Evolutionary conservation across 2,113 vertebrate species (phyloP).

Genomic region (Rhinichthys klamathensis): DNA sequence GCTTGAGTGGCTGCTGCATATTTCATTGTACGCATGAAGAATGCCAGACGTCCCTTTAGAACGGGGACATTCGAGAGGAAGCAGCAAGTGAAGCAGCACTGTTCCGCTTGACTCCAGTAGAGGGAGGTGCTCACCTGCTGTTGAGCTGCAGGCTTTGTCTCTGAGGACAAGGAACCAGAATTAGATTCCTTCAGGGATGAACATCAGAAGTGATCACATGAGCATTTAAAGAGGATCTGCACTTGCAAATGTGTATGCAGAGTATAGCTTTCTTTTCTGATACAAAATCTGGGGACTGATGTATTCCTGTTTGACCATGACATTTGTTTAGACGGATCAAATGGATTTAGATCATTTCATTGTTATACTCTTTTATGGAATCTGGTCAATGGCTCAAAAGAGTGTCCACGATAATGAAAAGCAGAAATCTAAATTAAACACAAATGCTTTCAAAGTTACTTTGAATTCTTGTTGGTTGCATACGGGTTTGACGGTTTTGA

Average conservation of each 20-base stretch:
- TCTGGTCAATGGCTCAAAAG: background rate
- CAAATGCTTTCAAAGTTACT: too few relatives aligned
- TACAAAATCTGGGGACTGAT: background rate
- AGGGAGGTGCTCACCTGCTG: conserved; percentile 68
- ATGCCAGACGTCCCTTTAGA: conserved; percentile 28
- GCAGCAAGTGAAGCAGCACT: background rate
- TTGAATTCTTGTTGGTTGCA: too few relatives aligned
- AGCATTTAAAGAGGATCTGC: background rate
- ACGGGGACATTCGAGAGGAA: background rate
- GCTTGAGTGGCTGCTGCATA: conserved; percentile 44
- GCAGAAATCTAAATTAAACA: too few relatives aligned
- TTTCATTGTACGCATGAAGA: conserved; percentile 41
- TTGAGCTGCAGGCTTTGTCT: conserved; percentile 3
- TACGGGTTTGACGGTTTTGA: too few relatives aligned
- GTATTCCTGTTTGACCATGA: background rate
- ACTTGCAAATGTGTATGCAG: background rate
- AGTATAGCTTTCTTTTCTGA: background rate
- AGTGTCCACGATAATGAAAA: background rate
- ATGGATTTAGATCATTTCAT: background rate
- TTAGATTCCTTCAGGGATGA: conserved; percentile 18
- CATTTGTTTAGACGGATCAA: background rate
- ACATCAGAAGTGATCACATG: background rate
- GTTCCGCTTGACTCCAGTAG: conserved; percentile 63
- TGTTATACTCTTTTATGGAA: background rate
- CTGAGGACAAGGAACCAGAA: conserved; percentile 2